These are phyloP conservation scores for Masticophis lateralis DNA, from an alignment of 2,797 vertebrate species.

Conservation along the genomic window DNA sequence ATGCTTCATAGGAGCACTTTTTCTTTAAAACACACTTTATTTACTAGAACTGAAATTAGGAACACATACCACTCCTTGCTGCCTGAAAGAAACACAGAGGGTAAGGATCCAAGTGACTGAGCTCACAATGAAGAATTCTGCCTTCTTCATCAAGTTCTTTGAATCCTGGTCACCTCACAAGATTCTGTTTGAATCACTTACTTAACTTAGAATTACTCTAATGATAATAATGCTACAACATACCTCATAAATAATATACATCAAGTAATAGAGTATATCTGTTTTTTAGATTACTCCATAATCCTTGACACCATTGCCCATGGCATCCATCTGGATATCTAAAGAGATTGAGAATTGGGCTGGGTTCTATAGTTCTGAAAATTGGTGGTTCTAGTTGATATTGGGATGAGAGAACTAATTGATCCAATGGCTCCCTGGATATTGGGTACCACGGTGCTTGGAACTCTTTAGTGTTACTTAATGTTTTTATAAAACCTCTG, in stretches of 20 bases:
- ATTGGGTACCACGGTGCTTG: not conserved
- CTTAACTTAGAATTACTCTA: not conserved
- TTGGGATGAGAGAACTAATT: not conserved
- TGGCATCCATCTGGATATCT: not conserved
- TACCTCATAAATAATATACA: not conserved
- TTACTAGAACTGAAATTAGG: not conserved
- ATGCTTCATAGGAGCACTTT: not conserved
- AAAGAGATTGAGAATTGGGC: not conserved
- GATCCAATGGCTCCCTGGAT: not conserved
- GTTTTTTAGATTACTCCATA: not conserved
- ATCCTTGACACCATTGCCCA: not conserved
- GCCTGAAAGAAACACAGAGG: not conserved
- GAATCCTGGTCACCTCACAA: not conserved
- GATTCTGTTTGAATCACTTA: not conserved
- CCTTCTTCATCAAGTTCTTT: not conserved
- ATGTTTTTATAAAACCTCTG: not conserved
- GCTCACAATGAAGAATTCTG: not conserved
- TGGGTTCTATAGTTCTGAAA: not conserved
- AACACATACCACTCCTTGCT: not conserved
- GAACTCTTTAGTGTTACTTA: not conserved
- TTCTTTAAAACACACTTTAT: accelerated
- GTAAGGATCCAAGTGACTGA: not conserved
- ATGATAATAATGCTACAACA: not conserved
- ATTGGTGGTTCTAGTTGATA: not conserved
- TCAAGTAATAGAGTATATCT: not conserved